A percentile compares a stretch with the other conserved stretches of the same genome.
Evolutionary conservation across 1,140 invertebrate species (phyloP).

Genomic region (Lepeophtheirus salmonis): DNA sequence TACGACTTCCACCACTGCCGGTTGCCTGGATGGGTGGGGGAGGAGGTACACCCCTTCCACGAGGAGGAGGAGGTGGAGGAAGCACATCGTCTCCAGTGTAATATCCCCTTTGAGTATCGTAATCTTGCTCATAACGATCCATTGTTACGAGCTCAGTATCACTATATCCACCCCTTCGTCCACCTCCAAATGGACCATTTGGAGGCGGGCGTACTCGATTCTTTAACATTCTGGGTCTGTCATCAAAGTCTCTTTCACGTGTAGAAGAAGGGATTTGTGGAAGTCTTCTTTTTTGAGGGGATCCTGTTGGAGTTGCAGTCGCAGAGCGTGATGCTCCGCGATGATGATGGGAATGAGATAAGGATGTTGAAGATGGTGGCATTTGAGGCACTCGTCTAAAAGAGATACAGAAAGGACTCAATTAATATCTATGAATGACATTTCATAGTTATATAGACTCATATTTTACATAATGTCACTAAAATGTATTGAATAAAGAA

Average conservation of each 20-base stretch:
- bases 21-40: slow-evolving; percentile 26
- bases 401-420: too few relatives aligned
- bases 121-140: slow-evolving; percentile 20
- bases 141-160: slow-evolving; percentile 59
- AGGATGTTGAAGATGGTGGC: neutral
- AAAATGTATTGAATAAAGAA: too few relatives aligned
- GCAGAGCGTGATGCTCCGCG: slow-evolving; percentile 53
- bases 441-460: too few relatives aligned
- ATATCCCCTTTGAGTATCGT: neutral
- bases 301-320: slow-evolving; percentile 77
- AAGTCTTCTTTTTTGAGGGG: slow-evolving; percentile 82
- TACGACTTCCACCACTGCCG: slow-evolving; percentile 25
- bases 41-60: slow-evolving; percentile 28
- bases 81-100: slow-evolving; percentile 9
- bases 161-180: slow-evolving; percentile 37
- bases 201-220: neutral
- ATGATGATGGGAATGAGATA: neutral
- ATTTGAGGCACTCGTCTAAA: neutral
- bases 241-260: neutral
- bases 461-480: too few relatives aligned
- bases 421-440: too few relatives aligned
- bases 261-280: slow-evolving; percentile 59
- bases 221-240: neutral
- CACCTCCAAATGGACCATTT: too few relatives aligned
- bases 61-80: slow-evolving; percentile 27